phyloP scores from a whole-genome alignment of 2,113 vertebrate species.

The Balaeniceps rex region DNA sequence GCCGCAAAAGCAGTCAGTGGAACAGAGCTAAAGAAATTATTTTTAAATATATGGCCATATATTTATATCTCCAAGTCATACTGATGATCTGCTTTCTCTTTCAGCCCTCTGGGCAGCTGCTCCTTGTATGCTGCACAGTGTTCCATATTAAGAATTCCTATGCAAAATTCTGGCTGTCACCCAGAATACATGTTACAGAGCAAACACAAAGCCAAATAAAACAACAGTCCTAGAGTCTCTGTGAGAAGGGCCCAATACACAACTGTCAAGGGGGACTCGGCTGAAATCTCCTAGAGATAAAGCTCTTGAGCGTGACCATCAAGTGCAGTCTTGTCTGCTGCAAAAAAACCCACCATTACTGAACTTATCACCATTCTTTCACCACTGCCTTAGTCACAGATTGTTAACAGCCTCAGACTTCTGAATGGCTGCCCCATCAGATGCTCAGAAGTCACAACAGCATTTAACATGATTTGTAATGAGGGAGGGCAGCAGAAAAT shows the following conservation, averaged over 20 bases:
- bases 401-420: background rate
- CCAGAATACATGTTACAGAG: background rate
- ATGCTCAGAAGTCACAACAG: background rate
- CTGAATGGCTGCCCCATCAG: background rate
- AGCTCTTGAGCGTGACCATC: background rate
- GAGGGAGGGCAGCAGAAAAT: background rate
- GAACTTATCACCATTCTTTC: background rate
- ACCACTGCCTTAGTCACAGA: background rate
- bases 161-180: conserved; percentile 7
- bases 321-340: background rate
- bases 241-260: background rate
- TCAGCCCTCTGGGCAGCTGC: conserved; percentile 5
- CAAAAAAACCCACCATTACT: background rate
- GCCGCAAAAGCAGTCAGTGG: background rate
- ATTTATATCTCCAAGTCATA: background rate
- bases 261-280: background rate
- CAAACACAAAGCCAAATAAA: background rate
- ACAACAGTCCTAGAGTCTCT: background rate
- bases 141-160: conserved; percentile 15
- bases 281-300: background rate
- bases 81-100: background rate
- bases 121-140: background rate
- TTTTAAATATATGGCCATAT: background rate
- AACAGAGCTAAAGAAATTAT: background rate
- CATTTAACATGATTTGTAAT: background rate